These are phyloP conservation scores for Holocentrus rufus DNA, from an alignment of 2,797 vertebrate species.

Conservation along the genomic window DNA sequence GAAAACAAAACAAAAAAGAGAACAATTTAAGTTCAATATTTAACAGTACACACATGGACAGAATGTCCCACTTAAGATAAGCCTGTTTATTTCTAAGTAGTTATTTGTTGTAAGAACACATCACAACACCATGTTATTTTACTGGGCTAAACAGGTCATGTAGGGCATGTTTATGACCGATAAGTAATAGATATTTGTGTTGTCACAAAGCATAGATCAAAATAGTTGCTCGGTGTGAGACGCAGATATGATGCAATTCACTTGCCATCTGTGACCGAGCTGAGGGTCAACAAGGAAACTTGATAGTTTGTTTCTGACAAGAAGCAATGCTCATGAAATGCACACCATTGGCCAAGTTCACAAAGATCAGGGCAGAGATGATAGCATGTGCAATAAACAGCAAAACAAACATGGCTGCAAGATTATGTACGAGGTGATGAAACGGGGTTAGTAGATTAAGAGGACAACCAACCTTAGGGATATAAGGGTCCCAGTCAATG, in stretches of 20 bases:
- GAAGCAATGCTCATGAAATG: slow-evolving; percentile 48
- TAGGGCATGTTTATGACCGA: slow-evolving; percentile 23
- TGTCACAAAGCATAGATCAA: slow-evolving; percentile 16
- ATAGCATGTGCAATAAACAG: slow-evolving; percentile 26
- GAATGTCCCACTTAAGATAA: background rate
- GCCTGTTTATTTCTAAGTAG: background rate
- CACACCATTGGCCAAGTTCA: slow-evolving; percentile 35
- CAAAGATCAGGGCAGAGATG: slow-evolving; percentile 20
- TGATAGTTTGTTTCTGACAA: slow-evolving; percentile 67
- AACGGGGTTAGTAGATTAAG: background rate
- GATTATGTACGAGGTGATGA: background rate
- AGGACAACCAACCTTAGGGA: slow-evolving; percentile 89
- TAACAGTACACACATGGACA: background rate
- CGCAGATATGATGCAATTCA: slow-evolving; percentile 42
- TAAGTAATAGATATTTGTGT: slow-evolving; percentile 4
- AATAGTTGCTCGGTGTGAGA: slow-evolving; percentile 26
- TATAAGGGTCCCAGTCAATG: slow-evolving; percentile 96
- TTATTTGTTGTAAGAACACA: background rate
- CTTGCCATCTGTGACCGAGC: slow-evolving; percentile 23
- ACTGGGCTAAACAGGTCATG: background rate
- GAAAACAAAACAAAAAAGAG: background rate
- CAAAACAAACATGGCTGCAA: slow-evolving; percentile 43
- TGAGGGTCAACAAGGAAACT: slow-evolving; percentile 63
- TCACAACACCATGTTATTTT: background rate
- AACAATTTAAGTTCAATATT: background rate